These are phyloP conservation scores for Lycophotia porphyrea DNA, from an alignment of 2,888 invertebrate species.

Conservation along the genomic window DNA sequence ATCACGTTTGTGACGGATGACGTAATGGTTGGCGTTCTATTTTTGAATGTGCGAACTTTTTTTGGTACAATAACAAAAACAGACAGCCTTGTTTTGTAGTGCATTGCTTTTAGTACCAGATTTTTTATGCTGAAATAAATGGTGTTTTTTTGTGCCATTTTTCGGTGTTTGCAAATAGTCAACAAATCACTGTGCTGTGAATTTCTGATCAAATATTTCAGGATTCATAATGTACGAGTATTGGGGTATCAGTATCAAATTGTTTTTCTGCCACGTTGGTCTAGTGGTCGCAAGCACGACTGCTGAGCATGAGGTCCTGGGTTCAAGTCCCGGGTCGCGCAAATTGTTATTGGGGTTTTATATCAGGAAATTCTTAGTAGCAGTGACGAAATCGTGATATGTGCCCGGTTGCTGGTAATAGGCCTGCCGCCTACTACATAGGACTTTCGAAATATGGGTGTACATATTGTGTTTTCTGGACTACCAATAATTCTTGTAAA, in stretches of 20 bases:
- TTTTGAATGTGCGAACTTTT: slow-evolving; percentile 43
- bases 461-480: background rate
- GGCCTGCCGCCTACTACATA: background rate
- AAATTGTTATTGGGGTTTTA: background rate
- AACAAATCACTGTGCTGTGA: background rate
- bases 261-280: background rate
- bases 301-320: background rate
- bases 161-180: background rate
- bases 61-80: slow-evolving; percentile 9
- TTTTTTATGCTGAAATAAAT: background rate
- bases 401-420: background rate
- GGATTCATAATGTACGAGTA: too few species aligned
- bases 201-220: background rate
- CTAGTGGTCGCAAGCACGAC: background rate
- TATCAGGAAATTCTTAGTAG: background rate
- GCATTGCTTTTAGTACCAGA: background rate
- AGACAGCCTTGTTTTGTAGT: slow-evolving; percentile 2
- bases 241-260: background rate
- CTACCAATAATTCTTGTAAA: background rate
- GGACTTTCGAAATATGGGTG: background rate
- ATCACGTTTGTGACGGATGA: slow-evolving; percentile 45
- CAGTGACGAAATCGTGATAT: background rate
- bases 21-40: slow-evolving; percentile 46
- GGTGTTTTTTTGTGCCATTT: background rate
- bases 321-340: background rate